Evolutionary conservation across 2,888 invertebrate genomes (phyloP).

Genomic region (Agrochola litura): DNA sequence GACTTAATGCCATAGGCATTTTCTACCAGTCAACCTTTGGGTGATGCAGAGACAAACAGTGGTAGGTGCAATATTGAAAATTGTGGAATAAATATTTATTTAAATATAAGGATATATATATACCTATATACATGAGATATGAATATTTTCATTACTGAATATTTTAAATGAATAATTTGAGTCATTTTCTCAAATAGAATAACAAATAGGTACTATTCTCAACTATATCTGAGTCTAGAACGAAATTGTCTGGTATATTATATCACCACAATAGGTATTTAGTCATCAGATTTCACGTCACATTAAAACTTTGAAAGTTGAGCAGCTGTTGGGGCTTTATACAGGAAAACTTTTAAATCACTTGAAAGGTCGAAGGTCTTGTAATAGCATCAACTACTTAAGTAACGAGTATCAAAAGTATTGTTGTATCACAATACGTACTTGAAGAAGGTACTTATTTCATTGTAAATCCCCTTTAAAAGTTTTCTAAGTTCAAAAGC

Average conservation of each 20-base stretch:
- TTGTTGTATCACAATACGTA: not conserved
- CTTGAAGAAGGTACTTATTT: not conserved
- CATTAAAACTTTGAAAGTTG: slow-evolving; percentile 13
- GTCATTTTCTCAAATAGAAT: not conserved
- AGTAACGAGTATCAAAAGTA: slow-evolving; percentile 18
- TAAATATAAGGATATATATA: too few species aligned
- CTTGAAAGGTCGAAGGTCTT: slow-evolving; percentile 9
- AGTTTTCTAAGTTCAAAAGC: not conserved
- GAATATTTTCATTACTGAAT: not conserved
- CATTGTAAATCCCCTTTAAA: not conserved
- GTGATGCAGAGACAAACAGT: too few species aligned
- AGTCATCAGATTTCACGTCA: slow-evolving; percentile 2
- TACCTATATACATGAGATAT: not conserved
- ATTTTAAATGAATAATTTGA: not conserved
- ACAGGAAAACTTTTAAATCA: slow-evolving; percentile 18
- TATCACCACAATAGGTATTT: slow-evolving; percentile 16
- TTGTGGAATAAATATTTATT: too few species aligned
- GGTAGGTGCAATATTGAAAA: too few species aligned
- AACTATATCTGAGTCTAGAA: not conserved
- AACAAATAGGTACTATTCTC: not conserved
- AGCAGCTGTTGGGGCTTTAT: slow-evolving; percentile 3
- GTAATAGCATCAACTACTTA: not conserved
- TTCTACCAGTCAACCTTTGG: too few species aligned
- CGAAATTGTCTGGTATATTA: not conserved
- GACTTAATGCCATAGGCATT: too few species aligned